Evolutionary conservation across 2,113 vertebrate species (phyloP).

Genomic region (Parus major): DNA sequence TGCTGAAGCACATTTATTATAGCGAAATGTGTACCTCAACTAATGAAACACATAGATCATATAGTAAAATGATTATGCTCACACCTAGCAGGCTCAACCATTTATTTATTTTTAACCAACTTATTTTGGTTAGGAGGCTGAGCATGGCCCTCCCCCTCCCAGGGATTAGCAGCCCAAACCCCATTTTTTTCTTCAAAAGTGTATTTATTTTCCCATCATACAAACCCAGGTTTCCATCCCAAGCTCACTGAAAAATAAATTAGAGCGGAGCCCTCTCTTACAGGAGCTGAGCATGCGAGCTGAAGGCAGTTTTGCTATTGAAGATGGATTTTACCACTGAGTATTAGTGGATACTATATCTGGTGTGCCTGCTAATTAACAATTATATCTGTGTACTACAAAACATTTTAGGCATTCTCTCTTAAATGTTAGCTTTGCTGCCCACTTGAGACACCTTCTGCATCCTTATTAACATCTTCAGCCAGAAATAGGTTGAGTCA

Average conservation of each 20-base stretch:
- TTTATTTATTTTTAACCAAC: constrained; percentile 64
- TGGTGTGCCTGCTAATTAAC: constrained; percentile 44
- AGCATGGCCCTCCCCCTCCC: neutral
- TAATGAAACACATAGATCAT: constrained; percentile 85
- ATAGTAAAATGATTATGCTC: constrained; percentile 74
- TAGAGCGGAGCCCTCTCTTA: neutral
- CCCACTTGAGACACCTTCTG: constrained; percentile 30
- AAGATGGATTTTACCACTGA: neutral
- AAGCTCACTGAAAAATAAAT: neutral
- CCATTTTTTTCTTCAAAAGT: neutral
- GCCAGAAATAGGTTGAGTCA: constrained; percentile 40
- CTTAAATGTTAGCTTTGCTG: neutral
- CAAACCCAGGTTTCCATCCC: neutral
- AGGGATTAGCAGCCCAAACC: neutral
- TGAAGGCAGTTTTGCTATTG: neutral
- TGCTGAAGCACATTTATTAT: constrained; percentile 77
- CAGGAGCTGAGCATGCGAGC: neutral
- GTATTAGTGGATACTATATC: neutral
- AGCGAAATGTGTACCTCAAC: constrained; percentile 72
- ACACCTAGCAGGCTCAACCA: constrained; percentile 67
- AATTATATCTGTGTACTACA: constrained; percentile 40
- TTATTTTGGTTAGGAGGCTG: constrained; percentile 8
- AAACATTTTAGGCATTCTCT: constrained; percentile 24
- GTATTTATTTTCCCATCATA: constrained; percentile 39
- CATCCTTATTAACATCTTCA: constrained; percentile 64